Percentiles rank a stretch among this genome's conserved stretches.
Evolutionary conservation across 1,140 invertebrate genomes (phyloP).

Genomic region (Tribolium castaneum): DNA sequence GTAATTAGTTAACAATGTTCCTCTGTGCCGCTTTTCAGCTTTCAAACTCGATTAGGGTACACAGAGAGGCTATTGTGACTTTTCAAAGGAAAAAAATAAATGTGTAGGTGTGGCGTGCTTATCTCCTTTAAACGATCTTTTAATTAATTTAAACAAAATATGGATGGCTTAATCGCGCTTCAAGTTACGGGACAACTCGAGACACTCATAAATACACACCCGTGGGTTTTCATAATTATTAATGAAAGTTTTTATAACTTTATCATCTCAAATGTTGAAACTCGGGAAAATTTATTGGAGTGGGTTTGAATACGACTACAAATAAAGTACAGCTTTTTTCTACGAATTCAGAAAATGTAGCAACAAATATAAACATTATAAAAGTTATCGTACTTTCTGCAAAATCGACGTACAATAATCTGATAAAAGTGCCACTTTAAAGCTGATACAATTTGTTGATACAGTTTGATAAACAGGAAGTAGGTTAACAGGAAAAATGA

Average conservation of each 20-base stretch:
- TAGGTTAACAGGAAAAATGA: no score
- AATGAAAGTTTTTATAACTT: slow-evolving; percentile 32
- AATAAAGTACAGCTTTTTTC: not conserved
- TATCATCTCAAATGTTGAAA: not conserved
- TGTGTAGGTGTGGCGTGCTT: not conserved
- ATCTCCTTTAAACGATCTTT: slow-evolving; percentile 6
- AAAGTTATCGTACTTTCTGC: no score
- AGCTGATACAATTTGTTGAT: no score
- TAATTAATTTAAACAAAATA: slow-evolving; percentile 31
- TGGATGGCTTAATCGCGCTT: slow-evolving; percentile 11
- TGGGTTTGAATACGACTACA: not conserved
- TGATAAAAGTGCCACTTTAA: no score
- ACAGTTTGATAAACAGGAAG: no score
- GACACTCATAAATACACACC: not conserved
- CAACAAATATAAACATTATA: no score
- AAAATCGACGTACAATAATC: no score
- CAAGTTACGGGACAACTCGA: slow-evolving; percentile 16
- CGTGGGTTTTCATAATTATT: slow-evolving; percentile 26
- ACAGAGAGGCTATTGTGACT: slow-evolving; percentile 5
- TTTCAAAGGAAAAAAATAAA: not conserved
- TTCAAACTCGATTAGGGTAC: slow-evolving; percentile 21
- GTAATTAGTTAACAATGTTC: slow-evolving; percentile 9
- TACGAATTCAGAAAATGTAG: no score
- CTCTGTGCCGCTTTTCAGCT: slow-evolving; percentile 21
- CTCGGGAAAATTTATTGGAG: not conserved